Evolutionary conservation across 2,888 invertebrate species (phyloP), one percentile per base, ranked within the genome.

Genomic region (Schizaphis graminum): DNA sequence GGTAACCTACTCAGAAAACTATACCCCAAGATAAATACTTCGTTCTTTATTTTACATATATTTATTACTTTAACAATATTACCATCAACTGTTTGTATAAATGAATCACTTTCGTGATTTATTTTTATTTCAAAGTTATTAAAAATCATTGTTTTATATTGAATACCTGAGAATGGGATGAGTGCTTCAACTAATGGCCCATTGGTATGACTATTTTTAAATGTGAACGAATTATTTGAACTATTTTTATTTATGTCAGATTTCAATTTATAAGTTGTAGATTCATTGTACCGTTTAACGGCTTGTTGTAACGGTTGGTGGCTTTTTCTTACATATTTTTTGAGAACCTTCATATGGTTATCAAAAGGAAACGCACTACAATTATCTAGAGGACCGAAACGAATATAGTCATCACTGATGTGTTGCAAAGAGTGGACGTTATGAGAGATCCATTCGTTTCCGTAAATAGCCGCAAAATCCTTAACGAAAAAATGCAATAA

Each of bases 241-340:
- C n/a, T n/a, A n/a, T n/a, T n/a, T n/a, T 41, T 84, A 84, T 41
- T 41, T 5, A 26, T 21, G 5, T 13, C 41, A 21, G 44, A 21
- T 41, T 84, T 41, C 4, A 24, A 41, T 7, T 21, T 44, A 84
- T 41, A 84, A 24, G 16, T 26, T 84, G 13, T 44, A 13, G 41
- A 84, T 84, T 84, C 84, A 13, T 41, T 84, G 24, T 84, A 84
- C 13, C 84, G 84, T 84, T 84, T 87, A 49, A 87, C 49, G 0
- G 53, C 87, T 49, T 87, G 87, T 49, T 87, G 87, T 49, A 87
- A 49, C 5, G 87, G 87, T 53, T 87, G 87, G n/a, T 87, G 26
- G 49, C 87, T 87, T 84, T 84, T 84, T 21, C 87, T n/a, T 49
- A 87, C 26, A 87, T 53, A 53, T 87, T 87, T 87, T 87, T 87